Evolutionary conservation across 1,140 invertebrate species (phyloP).

Genomic region (Thaumetopoea pityocampa): DNA sequence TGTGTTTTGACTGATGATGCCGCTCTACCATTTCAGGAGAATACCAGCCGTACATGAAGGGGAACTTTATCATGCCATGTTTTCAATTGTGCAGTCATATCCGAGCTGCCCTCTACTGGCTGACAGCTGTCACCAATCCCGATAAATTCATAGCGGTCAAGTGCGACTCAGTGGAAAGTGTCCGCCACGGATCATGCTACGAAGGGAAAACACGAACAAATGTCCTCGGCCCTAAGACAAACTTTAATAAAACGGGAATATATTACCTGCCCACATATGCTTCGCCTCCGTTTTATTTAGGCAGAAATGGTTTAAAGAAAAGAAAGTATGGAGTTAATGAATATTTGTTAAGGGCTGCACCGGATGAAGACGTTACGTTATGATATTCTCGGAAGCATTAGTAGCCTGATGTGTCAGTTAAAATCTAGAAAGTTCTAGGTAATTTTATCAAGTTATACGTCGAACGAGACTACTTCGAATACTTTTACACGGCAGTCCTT

Average conservation of each 20-base stretch:
- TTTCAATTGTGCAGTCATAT: constrained; percentile 57
- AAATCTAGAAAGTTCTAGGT: background rate
- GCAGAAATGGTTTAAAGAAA: constrained; percentile 33
- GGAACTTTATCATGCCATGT: constrained; percentile 54
- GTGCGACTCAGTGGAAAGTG: constrained; percentile 38
- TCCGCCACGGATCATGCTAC: constrained; percentile 43
- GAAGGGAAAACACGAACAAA: constrained; percentile 28
- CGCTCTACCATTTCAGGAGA: constrained; percentile 38
- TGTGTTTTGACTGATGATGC: too few species aligned
- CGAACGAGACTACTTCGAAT: too few species aligned
- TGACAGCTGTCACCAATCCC: constrained; percentile 28
- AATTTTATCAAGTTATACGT: background rate
- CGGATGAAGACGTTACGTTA: constrained; percentile 42
- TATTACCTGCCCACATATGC: constrained; percentile 53
- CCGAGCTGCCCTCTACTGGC: constrained; percentile 47
- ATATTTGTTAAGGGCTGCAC: constrained; percentile 39
- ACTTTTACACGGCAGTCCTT: too few species aligned
- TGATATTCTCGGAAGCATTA: background rate
- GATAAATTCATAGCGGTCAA: constrained; percentile 43
- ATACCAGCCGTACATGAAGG: constrained; percentile 41
- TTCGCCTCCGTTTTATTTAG: constrained; percentile 39
- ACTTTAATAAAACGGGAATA: constrained; percentile 51
- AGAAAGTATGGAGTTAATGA: constrained; percentile 36
- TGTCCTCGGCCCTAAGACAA: constrained; percentile 43
- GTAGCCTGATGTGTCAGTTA: background rate